Evolutionary conservation across 2,888 invertebrate species (phyloP).

Genomic region (Subacronicta megacephala): DNA sequence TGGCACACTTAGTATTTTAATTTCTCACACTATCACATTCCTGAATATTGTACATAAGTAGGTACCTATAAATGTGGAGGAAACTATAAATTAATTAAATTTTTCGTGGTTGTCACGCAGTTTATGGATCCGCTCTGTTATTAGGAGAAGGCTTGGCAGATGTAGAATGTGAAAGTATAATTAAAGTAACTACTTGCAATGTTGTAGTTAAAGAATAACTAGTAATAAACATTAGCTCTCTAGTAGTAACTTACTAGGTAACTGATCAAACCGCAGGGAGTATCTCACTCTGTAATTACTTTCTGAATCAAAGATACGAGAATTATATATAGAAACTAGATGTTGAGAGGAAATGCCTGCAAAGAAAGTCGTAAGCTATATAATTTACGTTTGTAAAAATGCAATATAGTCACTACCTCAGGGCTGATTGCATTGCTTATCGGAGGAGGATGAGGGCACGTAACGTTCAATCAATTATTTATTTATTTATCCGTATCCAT

Average conservation of each 20-base stretch:
- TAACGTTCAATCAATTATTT: too few species aligned
- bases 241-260: slow-evolving; percentile 18
- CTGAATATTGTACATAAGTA: too few species aligned
- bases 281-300: slow-evolving; percentile 26
- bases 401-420: too few species aligned
- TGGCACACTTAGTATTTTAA: too few species aligned
- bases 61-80: too few species aligned
- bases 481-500: too few species aligned
- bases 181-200: slow-evolving; percentile 5
- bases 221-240: slow-evolving; percentile 38
- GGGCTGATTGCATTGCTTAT: too few species aligned
- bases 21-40: too few species aligned
- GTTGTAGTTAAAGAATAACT: slow-evolving; percentile 4
- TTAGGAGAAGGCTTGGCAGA: not conserved
- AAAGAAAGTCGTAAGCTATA: slow-evolving; percentile 31
- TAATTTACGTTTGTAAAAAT: not conserved
- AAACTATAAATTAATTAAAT: not conserved
- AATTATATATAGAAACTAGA: slow-evolving; percentile 23
- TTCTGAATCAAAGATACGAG: slow-evolving; percentile 33
- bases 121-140: not conserved
- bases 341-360: slow-evolving; percentile 36
- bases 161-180: not conserved
- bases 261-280: slow-evolving; percentile 12
- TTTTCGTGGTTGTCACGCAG: not conserved
- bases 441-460: too few species aligned